Evolutionary conservation across 1,140 invertebrate species (phyloP), one percentile per base, ranked within the genome.

Genomic region (Conopomorpha cramerella): DNA sequence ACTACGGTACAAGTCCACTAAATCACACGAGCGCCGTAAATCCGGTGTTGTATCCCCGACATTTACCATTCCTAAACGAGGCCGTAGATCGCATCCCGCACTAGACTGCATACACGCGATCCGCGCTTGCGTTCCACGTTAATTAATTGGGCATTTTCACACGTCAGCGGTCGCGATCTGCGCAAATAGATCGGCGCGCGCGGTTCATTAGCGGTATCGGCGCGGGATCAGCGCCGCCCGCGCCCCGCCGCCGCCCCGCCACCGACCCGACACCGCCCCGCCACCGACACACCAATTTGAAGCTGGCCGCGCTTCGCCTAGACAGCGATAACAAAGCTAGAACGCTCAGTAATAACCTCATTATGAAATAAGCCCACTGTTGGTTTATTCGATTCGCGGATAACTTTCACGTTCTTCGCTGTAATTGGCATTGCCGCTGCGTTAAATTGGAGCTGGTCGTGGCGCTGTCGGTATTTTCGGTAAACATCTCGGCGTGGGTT

Each of bases 141-240:
- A 74, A 74, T 74, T 74, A 74, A 74, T 74, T 74, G 70, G 70
- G 55, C 70, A 68, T 74, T 74, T 74, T 74, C 70, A 74, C 70
- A 74, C 70, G 70, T 74, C 70, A 70, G 42, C 56, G 51, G 57
- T n/a, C 51, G 57, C 66, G 65, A 74, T 74, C 70, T 68, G 43
- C 46, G 62, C 67, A 70, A 74, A 72, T 70, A 70, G 70, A 74
- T 74, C 70, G 62, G 56, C 51, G 50, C 57, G 50, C 48, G 58
- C 49, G 63, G 55, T 72, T 74, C 68, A 72, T 74, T 74, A 74
- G 59, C 56, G 55, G 55, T 72, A 74, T 74, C 67, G 51, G 45
- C 32, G 40, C 49, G 48, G 40, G 6, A 29, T 29, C 28, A 7
- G 19, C 19, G 13, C 43, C 55, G 55, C 71, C 70, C 70, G 52